These are phyloP conservation scores for Drosophila atroscutellata DNA, from an alignment of 2,888 invertebrate genomes.

Conservation along the genomic window DNA sequence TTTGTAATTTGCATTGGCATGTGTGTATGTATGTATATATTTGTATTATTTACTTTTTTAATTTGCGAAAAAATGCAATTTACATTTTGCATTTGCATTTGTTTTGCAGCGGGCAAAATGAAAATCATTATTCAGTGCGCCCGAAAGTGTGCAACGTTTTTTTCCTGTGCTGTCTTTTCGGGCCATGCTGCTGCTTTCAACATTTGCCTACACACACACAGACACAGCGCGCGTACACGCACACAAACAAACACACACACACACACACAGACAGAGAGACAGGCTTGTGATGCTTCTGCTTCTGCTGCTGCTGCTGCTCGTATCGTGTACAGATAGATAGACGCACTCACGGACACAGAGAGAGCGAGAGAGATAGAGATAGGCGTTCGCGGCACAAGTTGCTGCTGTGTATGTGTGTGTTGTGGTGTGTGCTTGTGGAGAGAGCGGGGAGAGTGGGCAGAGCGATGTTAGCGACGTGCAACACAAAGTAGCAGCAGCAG, in stretches of 20 bases:
- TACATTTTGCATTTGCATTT: slow-evolving; percentile 51
- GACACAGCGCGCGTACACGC: slow-evolving; percentile 26
- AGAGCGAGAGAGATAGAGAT: slow-evolving; percentile 50
- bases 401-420: slow-evolving; percentile 11
- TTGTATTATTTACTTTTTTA: not conserved
- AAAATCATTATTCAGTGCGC: slow-evolving; percentile 78
- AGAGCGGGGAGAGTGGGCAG: slow-evolving; percentile 6
- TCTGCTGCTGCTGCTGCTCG: slow-evolving; percentile 7
- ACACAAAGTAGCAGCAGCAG: slow-evolving; percentile 70
- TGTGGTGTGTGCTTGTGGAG: slow-evolving; percentile 13
- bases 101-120: slow-evolving; percentile 54
- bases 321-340: slow-evolving; percentile 17
- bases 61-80: slow-evolving; percentile 42
- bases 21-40: slow-evolving; percentile 9
- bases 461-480: slow-evolving; percentile 42
- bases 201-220: slow-evolving; percentile 61
- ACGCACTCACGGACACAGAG: slow-evolving; percentile 40
- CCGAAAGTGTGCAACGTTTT: slow-evolving; percentile 71
- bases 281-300: slow-evolving; percentile 18
- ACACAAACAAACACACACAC: slow-evolving; percentile 3
- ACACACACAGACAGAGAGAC: slow-evolving; percentile 2
- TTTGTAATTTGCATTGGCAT: slow-evolving; percentile 3
- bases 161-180: slow-evolving; percentile 67
- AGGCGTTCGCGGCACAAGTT: slow-evolving; percentile 65
- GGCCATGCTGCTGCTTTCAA: slow-evolving; percentile 77